These are phyloP conservation scores for Ispidina picta DNA, from an alignment of 2,797 vertebrate genomes.

Conservation along the genomic window DNA sequence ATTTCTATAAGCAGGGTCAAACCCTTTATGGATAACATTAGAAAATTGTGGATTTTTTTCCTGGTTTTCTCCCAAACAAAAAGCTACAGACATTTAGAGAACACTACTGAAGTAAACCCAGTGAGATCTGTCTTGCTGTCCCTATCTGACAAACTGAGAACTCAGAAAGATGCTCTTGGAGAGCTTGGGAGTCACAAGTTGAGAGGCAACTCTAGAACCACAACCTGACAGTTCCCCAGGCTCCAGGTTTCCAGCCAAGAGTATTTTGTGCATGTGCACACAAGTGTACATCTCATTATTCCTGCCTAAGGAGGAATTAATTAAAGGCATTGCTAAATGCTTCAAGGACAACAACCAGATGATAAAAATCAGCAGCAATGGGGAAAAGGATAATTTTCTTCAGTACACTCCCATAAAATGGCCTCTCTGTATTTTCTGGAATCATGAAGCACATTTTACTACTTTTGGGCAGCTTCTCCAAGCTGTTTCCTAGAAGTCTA, in stretches of 20 bases:
- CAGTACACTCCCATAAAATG: background rate
- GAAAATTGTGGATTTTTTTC: background rate
- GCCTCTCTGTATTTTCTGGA: background rate
- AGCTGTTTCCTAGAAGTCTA: background rate
- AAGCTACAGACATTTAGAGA: background rate
- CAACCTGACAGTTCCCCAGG: background rate
- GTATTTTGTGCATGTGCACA: rapidly evolving
- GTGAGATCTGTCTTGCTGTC: background rate
- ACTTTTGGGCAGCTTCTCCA: background rate
- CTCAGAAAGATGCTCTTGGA: background rate
- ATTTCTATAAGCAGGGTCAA: background rate
- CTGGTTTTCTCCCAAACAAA: background rate
- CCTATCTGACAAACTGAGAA: rapidly evolving
- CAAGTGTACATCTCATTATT: background rate
- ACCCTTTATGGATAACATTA: background rate
- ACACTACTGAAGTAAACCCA: background rate
- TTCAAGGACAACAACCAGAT: background rate
- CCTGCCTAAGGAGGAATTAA: background rate
- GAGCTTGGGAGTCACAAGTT: background rate
- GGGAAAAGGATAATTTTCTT: background rate
- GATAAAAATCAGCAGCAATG: background rate
- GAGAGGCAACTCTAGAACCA: background rate
- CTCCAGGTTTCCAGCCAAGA: background rate
- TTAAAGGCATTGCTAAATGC: background rate
- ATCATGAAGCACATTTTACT: background rate